These are phyloP conservation scores for Mustelus asterias DNA, from an alignment of 2,113 vertebrate species.

Conservation along the genomic window DNA sequence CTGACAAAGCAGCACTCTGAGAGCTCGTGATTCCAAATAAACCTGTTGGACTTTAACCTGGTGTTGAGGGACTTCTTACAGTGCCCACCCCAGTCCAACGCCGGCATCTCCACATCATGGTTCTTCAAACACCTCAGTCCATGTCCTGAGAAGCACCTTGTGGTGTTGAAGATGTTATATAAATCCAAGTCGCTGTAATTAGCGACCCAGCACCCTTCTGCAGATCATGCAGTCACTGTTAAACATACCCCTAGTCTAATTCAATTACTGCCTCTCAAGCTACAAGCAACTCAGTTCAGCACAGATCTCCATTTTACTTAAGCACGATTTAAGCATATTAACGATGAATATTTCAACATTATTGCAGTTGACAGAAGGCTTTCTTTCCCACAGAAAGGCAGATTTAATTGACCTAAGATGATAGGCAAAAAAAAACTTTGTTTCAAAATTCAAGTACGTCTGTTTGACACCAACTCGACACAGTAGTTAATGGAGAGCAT, in stretches of 20 bases:
- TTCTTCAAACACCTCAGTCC: too few species aligned
- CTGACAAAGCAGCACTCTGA: too few species aligned
- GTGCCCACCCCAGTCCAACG: too few species aligned
- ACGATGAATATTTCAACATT: constrained; percentile 9
- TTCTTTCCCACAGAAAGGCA: neutral
- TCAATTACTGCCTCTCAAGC: neutral
- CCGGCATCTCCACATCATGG: too few species aligned
- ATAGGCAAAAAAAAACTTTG: neutral
- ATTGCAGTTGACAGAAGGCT: neutral
- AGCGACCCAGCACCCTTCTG: too few species aligned
- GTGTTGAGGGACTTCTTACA: too few species aligned
- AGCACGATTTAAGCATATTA: neutral
- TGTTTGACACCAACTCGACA: constrained; percentile 20
- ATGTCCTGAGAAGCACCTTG: neutral
- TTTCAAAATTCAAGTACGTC: neutral
- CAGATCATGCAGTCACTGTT: neutral
- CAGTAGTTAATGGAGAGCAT: neutral
- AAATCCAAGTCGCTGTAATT: neutral
- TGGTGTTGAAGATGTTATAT: neutral
- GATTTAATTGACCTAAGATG: neutral
- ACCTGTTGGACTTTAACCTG: too few species aligned
- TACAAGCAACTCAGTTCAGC: neutral
- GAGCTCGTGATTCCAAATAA: too few species aligned
- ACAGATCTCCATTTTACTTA: neutral
- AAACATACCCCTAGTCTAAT: neutral